Evolutionary conservation across 2,113 vertebrate genomes (phyloP), one percentile per base, ranked within the genome.

Genomic region (Pseudolaguvia tuberculata): DNA sequence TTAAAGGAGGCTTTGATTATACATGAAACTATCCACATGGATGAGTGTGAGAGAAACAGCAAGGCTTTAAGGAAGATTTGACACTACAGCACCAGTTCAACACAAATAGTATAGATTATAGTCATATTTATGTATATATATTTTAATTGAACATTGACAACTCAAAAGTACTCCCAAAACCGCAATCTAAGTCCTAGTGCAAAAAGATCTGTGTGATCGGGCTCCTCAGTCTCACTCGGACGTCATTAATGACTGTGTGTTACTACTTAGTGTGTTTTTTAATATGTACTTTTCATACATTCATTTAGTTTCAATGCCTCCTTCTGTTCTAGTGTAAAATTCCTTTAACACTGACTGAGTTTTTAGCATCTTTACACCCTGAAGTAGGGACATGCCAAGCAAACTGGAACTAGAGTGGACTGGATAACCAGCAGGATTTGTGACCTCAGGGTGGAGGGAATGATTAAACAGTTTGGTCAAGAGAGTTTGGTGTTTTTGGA

Each of bases 161-260:
- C 72, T 70, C 73, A 31, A 73, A 82, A 80, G 77, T 79, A 72
- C 59, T 82, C 66, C n/a, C 15, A 42, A 72, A 93, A 93, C 89
- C 88, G 92, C 90, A 92, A 93, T 92, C 91, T 93, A 88, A 92
- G 90, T 91, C 92, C 94, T 95, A 95, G 94, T 95, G 94, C 94
- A 95, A 95, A 81, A 92, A 93, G 92, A 92, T 92, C 91, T 92
- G 13, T 68, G 92, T 91, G 71, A 78, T 62, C 61, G 53, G 75
- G 62, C 69, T 79, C 69, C 70, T 53, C 72, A 65, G 72, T 72
- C 75, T 80, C 53, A 31, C 61, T 73, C 79, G 59, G 75, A 63
- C 52, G 71, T 27, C 75, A 71, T 57, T 57, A 80, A 63, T 35
- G 39, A 61, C 72, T 27, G 65, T 71, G 57, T 55, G 15, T 66